These are phyloP conservation scores for Leptinotarsa undecemlineata DNA, from an alignment of 1,140 invertebrate species.

Conservation along the genomic window DNA sequence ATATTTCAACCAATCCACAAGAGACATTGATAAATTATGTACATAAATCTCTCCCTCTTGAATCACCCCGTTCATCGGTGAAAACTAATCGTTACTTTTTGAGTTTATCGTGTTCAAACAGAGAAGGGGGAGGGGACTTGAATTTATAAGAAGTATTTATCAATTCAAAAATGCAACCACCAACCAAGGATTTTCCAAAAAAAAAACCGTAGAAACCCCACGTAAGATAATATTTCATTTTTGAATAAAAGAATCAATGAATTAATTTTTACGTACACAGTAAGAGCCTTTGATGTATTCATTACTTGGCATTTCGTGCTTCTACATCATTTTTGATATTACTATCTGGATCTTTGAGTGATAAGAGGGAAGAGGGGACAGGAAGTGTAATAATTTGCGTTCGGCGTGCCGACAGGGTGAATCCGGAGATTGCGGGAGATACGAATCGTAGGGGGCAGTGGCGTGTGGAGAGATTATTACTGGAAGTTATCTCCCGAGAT, in stretches of 20 bases:
- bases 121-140: too few species aligned
- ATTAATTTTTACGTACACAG: slow-evolving; percentile 13
- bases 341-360: slow-evolving; percentile 31
- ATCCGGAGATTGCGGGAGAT: slow-evolving; percentile 45
- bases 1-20: too few species aligned
- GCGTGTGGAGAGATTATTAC: neutral
- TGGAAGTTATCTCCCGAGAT: neutral
- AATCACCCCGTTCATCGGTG: too few species aligned
- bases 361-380: slow-evolving; percentile 33
- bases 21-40: too few species aligned
- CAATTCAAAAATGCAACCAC: too few species aligned
- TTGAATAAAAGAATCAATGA: neutral
- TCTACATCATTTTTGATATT: slow-evolving; percentile 30
- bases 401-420: slow-evolving; percentile 40
- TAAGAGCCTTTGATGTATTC: slow-evolving; percentile 26
- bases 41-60: too few species aligned
- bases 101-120: too few species aligned
- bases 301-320: slow-evolving; percentile 14
- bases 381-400: slow-evolving; percentile 50
- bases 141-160: too few species aligned
- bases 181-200: too few species aligned
- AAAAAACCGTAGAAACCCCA: too few species aligned
- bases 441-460: slow-evolving; percentile 28
- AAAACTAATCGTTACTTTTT: too few species aligned
- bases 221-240: too few species aligned